Conservation (phyloP, 92 coral and sea anemone genomes). For the Parazoanthus darwini region DNA sequence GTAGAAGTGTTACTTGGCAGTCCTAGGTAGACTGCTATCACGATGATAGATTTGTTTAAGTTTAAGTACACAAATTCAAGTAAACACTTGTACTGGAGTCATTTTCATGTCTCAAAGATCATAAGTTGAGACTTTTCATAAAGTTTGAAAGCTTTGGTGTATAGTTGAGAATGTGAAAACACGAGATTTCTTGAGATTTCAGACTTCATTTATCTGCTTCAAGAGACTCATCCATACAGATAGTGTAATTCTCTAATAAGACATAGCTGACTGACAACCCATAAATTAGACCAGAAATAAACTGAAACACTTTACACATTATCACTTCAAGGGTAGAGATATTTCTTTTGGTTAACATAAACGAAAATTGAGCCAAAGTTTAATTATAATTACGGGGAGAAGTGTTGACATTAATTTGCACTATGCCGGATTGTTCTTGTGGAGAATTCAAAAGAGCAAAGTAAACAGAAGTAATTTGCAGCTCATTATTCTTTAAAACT, state of each 20-base stretch:
- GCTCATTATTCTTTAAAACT: not conserved
- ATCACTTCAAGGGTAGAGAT: not conserved
- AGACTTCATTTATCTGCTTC: too few species aligned
- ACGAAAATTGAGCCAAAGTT: not conserved
- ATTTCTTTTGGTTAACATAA: not conserved
- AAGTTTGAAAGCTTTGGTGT: not conserved
- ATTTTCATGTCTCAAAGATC: too few species aligned
- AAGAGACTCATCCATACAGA: too few species aligned
- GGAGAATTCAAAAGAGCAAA: not conserved
- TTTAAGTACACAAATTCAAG: too few species aligned
- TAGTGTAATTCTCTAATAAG: not conserved
- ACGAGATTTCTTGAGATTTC: too few species aligned
- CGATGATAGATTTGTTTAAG: too few species aligned
- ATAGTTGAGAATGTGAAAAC: not conserved
- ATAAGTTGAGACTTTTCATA: not conserved
- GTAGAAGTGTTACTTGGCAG: not conserved
- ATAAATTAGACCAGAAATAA: not conserved
- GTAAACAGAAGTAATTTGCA: conserved; percentile 6
- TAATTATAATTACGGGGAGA: not conserved
- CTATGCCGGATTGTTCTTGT: not conserved
- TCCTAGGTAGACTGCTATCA: too few species aligned
- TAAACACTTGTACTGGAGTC: not conserved
- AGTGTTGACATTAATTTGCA: not conserved
- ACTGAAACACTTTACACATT: not conserved
- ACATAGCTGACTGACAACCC: not conserved